phyloP scores from a whole-genome alignment of 2,113 vertebrate genomes.

The Delphinus delphis region DNA sequence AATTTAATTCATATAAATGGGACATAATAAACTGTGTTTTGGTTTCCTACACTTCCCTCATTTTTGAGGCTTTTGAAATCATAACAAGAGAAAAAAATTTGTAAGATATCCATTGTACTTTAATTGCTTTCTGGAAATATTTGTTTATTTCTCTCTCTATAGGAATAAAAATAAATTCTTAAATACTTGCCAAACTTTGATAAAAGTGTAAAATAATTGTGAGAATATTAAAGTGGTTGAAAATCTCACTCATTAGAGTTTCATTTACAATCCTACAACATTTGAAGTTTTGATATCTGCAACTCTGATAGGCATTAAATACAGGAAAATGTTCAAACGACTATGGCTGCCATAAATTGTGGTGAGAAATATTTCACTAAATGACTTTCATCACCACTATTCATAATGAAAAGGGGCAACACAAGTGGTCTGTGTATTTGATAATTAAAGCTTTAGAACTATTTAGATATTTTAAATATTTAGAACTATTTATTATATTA shows the following conservation, averaged over 20 bases:
- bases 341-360: background rate
- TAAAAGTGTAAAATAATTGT: background rate
- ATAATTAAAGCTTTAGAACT: background rate
- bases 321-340: background rate
- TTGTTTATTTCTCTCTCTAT: background rate
- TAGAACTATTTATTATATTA: background rate
- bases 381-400: background rate
- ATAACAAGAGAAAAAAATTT: background rate
- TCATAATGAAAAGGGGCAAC: background rate
- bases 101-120: background rate
- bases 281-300: background rate
- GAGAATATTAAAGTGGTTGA: background rate
- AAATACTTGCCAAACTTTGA: background rate
- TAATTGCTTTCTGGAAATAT: background rate
- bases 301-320: background rate
- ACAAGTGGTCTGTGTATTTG: background rate
- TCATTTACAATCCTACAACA: background rate
- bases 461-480: background rate
- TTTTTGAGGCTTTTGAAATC: background rate
- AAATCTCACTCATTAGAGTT: background rate
- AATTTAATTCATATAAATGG: background rate
- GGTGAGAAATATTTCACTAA: background rate
- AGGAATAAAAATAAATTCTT: constrained; percentile 5
- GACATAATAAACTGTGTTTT: background rate
- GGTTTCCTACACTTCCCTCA: background rate